Percentiles rank a stretch among this genome's conserved stretches.
These are phyloP conservation scores for Pseudotriccus pelzelni DNA, from an alignment of 2,797 vertebrate species.

Conservation along the genomic window DNA sequence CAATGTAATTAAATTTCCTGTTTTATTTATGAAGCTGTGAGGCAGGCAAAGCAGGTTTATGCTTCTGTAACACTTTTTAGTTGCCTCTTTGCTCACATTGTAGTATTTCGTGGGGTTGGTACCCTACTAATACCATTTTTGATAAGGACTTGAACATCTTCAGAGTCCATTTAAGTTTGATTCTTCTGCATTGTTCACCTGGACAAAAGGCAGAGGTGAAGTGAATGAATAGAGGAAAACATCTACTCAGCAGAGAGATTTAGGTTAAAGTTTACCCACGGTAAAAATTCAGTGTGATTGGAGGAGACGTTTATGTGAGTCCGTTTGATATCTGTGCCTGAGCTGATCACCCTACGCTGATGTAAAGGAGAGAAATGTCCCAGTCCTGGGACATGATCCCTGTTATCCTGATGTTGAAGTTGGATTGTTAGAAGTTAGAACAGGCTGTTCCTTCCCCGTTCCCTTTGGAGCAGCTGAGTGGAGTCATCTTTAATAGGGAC, in stretches of 20 bases:
- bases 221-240: neutral
- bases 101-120: neutral
- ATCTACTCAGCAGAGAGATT: neutral
- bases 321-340: neutral
- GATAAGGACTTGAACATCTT: neutral
- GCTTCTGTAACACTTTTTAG: neutral
- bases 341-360: neutral
- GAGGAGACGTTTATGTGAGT: neutral
- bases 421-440: neutral
- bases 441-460: neutral
- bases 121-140: neutral
- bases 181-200: neutral
- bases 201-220: neutral
- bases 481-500: neutral
- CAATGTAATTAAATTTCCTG: constrained; percentile 77
- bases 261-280: neutral
- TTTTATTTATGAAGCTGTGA: neutral
- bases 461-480: neutral
- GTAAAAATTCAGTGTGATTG: neutral
- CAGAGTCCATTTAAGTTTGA: neutral
- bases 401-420: neutral
- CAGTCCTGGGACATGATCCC: neutral
- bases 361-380: neutral
- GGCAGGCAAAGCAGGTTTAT: neutral
- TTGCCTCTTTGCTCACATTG: neutral